phyloP scores from a whole-genome alignment of 2,113 vertebrate species.

The Prunella fulvescens region DNA sequence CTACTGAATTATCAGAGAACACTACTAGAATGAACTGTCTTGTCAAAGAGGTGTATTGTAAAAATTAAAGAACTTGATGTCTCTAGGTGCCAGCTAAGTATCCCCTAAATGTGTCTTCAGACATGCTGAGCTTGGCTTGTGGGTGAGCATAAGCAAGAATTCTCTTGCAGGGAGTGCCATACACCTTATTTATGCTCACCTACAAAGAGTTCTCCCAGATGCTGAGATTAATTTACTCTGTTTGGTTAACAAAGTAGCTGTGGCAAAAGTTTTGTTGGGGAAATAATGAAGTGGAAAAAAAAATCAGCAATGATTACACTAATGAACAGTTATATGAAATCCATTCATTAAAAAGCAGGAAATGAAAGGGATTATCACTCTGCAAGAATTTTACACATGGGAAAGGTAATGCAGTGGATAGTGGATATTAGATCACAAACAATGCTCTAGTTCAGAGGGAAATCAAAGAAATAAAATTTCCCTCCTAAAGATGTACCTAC shows the following conservation, averaged over 20 bases:
- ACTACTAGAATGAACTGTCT: background rate
- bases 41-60: background rate
- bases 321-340: conserved; percentile 48
- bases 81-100: background rate
- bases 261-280: background rate
- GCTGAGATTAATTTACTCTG: background rate
- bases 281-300: conserved; percentile 38
- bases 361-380: conserved; percentile 45
- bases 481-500: background rate
- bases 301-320: conserved; percentile 19
- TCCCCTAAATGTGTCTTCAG: background rate
- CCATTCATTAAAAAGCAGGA: conserved; percentile 50
- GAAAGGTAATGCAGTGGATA: background rate
- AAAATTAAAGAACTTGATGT: background rate
- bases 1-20: background rate
- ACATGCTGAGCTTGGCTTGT: background rate
- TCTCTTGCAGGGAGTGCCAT: rapidly evolving
- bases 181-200: background rate
- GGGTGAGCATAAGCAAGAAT: background rate
- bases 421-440: background rate
- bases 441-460: background rate
- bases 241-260: background rate
- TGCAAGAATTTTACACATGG: background rate
- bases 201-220: background rate
- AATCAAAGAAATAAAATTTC: background rate